These are phyloP conservation scores for Amphiprion ocellaris DNA, from an alignment of 2,113 vertebrate species.

Conservation along the genomic window DNA sequence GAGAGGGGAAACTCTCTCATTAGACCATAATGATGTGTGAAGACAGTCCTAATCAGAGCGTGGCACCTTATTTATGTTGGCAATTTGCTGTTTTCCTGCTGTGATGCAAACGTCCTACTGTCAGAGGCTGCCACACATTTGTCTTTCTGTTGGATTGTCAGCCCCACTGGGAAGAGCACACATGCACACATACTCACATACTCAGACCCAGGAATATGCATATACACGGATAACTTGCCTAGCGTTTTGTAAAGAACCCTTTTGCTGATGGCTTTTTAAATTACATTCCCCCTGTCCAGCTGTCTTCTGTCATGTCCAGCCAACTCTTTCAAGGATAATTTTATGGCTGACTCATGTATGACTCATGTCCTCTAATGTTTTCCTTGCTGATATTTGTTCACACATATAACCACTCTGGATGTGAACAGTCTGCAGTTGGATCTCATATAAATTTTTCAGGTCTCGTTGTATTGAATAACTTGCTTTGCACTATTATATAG, in stretches of 20 bases:
- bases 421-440: constrained; percentile 35
- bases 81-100: constrained; percentile 82
- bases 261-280: constrained; percentile 1
- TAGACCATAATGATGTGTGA: constrained; percentile 85
- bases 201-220: constrained; percentile 6
- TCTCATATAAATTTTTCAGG: constrained; percentile 17
- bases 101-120: constrained; percentile 73
- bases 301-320: constrained; percentile 21
- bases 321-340: constrained; percentile 30
- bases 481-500: constrained; percentile 40
- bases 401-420: constrained; percentile 27
- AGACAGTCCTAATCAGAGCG: constrained; percentile 83
- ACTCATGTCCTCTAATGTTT: constrained; percentile 34
- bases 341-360: constrained; percentile 28
- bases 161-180: constrained; percentile 24
- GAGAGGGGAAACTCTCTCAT: constrained; percentile 77
- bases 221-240: constrained; percentile 4
- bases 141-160: constrained; percentile 67
- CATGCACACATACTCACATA: background rate
- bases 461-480: constrained; percentile 38
- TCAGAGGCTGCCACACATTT: constrained; percentile 66
- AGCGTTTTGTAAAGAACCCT: constrained; percentile 15
- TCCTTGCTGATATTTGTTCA: constrained; percentile 40
- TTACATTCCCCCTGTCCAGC: background rate
- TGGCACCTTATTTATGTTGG: constrained; percentile 86